Conservation (phyloP, 2,113 vertebrate species). For the Melanerpes aurifrons region DNA sequence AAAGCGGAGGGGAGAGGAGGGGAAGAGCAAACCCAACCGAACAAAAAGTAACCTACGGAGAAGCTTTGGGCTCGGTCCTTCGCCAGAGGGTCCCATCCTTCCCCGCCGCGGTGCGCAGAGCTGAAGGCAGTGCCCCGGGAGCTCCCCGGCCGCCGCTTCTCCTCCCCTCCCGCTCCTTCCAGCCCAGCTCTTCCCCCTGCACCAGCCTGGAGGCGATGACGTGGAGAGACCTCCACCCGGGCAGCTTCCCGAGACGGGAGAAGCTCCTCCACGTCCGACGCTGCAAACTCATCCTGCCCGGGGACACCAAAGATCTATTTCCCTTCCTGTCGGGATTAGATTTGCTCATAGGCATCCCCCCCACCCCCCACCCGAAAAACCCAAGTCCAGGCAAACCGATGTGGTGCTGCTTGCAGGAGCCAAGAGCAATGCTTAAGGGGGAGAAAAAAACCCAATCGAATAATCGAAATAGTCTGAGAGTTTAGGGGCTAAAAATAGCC, state of each 20-base stretch:
- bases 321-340: not conserved
- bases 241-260: not conserved
- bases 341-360: not conserved
- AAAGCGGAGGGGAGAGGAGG: fast-evolving
- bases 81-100: not conserved
- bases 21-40: not conserved
- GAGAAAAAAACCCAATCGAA: not conserved
- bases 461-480: not conserved
- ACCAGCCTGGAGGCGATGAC: not conserved
- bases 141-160: not conserved
- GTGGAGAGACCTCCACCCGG: not conserved
- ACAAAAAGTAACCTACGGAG: conserved; percentile 15
- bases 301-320: not conserved
- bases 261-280: not conserved
- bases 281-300: not conserved
- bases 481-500: not conserved
- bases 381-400: not conserved
- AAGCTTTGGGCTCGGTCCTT: not conserved
- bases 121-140: not conserved
- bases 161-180: not conserved
- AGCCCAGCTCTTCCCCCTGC: not conserved
- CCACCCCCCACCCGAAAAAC: not conserved
- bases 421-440: not conserved
- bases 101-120: fast-evolving
- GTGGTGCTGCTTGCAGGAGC: fast-evolving